phyloP scores from a whole-genome alignment of 2,797 vertebrate genomes.

The Hafferia zeledoni region DNA sequence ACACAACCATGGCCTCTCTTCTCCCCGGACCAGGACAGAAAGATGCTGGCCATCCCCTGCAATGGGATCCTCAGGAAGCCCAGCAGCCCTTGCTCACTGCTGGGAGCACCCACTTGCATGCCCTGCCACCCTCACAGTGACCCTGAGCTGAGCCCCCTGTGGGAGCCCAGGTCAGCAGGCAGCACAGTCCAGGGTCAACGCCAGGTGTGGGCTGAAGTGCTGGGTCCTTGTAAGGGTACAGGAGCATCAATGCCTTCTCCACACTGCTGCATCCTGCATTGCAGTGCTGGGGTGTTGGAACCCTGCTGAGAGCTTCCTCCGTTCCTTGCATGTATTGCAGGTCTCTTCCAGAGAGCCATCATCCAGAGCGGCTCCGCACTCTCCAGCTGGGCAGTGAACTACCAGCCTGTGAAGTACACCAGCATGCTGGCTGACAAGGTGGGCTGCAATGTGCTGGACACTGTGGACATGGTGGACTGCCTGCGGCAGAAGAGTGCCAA shows the following conservation, averaged over 20 bases:
- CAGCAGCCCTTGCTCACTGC: not conserved
- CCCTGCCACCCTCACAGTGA: not conserved
- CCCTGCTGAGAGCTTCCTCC: not conserved
- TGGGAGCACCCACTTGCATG: not conserved
- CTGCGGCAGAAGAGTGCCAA: constrained; percentile 94
- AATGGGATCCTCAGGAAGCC: not conserved
- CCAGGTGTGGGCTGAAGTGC: not conserved
- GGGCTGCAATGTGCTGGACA: constrained; percentile 96
- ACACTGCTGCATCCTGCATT: not conserved
- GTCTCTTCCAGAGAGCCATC: constrained; percentile 97
- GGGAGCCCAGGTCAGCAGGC: not conserved
- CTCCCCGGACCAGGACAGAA: accelerated
- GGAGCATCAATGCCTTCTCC: not conserved
- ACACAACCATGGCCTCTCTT: not conserved
- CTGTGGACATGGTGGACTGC: constrained; percentile 97
- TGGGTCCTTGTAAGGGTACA: not conserved
- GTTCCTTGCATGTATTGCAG: constrained; percentile 73
- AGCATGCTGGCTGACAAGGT: constrained; percentile 95
- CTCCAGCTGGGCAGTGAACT: constrained; percentile 99
- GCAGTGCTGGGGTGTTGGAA: not conserved
- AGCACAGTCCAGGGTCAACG: not conserved
- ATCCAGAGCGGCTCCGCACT: constrained; percentile 97
- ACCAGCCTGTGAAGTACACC: constrained; percentile 97
- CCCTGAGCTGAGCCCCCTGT: not conserved
- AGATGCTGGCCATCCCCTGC: not conserved